These are phyloP conservation scores for Leucophenga varia DNA, from an alignment of 1,140 invertebrate species.

Conservation along the genomic window DNA sequence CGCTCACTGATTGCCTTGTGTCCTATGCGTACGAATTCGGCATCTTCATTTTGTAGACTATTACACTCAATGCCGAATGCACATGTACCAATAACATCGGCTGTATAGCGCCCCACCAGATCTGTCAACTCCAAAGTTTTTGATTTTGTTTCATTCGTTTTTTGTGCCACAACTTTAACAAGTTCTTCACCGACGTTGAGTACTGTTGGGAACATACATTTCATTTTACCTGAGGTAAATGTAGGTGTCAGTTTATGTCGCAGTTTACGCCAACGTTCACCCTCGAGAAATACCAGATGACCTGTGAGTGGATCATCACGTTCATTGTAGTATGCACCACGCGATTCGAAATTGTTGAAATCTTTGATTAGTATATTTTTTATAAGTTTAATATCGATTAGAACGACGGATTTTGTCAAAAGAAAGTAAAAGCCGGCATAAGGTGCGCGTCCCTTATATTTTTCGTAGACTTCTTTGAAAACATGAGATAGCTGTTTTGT, in stretches of 20 bases:
- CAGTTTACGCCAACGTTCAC: constrained; percentile 61
- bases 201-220: constrained; percentile 58
- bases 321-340: constrained; percentile 49
- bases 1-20: neutral
- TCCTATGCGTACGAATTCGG: constrained; percentile 48
- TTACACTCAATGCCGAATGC: constrained; percentile 57
- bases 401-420: neutral
- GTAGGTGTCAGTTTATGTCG: constrained; percentile 62
- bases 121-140: constrained; percentile 35
- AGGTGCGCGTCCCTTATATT: neutral
- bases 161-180: constrained; percentile 17
- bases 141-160: constrained; percentile 4
- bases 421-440: constrained; percentile 5
- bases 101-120: constrained; percentile 43
- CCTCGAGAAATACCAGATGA: constrained; percentile 57
- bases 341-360: constrained; percentile 59
- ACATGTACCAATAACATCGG: constrained; percentile 30
- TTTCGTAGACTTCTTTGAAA: neutral
- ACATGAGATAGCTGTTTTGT: neutral
- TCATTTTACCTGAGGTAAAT: constrained; percentile 65
- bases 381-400: constrained; percentile 31
- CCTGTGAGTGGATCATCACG: constrained; percentile 55
- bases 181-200: constrained; percentile 47
- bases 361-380: constrained; percentile 59
- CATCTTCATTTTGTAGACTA: constrained; percentile 41